phyloP scores from a whole-genome alignment of 2,113 vertebrate genomes.

The Notechis scutatus region DNA sequence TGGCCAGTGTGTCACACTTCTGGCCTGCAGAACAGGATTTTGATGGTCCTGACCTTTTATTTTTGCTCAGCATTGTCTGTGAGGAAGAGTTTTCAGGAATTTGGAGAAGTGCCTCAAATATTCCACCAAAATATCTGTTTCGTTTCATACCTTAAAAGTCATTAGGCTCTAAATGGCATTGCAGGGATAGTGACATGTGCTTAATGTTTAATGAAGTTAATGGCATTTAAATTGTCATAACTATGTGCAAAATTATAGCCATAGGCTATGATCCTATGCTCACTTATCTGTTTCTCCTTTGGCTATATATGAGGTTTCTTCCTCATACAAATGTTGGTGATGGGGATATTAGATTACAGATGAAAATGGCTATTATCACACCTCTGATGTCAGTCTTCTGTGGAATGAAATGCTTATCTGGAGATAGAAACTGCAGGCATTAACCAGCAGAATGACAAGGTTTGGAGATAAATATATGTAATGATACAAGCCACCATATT shows the following conservation, averaged over 20 bases:
- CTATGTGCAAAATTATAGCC: neutral
- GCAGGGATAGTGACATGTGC: neutral
- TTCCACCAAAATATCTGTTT: neutral
- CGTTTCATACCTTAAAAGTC: neutral
- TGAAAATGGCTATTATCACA: neutral
- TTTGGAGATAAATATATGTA: neutral
- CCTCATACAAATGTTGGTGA: neutral
- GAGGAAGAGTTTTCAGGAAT: neutral
- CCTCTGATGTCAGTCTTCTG: neutral
- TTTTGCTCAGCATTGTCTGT: neutral
- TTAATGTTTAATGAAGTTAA: neutral
- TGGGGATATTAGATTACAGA: neutral
- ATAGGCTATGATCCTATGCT: neutral
- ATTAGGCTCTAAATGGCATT: neutral
- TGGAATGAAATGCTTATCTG: neutral
- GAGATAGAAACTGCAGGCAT: neutral
- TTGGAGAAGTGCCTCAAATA: neutral
- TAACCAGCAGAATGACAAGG: neutral
- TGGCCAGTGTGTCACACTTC: too few species aligned
- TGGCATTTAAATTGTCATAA: neutral
- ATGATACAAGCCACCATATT: neutral
- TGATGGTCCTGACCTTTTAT: neutral
- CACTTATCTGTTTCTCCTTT: neutral
- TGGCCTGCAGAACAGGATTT: too few species aligned
- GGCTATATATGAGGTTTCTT: neutral